Evolutionary conservation across 2,797 vertebrate genomes (phyloP), one percentile per base, ranked within the genome.

Genomic region (Eospalax fontanierii): DNA sequence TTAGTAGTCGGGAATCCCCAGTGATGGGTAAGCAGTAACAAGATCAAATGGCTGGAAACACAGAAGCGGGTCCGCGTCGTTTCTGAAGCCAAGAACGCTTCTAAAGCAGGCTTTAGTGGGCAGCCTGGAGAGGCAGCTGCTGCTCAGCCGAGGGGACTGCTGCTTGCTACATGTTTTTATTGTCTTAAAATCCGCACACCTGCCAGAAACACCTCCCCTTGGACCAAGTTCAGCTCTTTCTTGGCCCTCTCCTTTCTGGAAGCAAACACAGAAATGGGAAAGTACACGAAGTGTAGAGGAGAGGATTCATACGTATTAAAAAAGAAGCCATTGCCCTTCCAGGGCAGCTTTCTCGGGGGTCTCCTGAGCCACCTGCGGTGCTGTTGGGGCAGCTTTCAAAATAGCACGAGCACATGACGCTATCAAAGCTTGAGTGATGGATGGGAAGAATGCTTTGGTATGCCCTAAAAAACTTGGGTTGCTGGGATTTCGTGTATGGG

Each of bases 191-290:
- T 81, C 91, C 66, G 63, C 90, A n/a, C 87, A 98, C 93, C 94
- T 97, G 97, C 97, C 97, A 98, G 98, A 97, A 98, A 98, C 96
- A 97, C 96, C 96, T 97, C 98, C 97, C 96, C 82, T 85, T 98
- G 97, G 96, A 97, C 96, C 95, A 94, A 93, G 88, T 97, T 97
- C 68, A 91, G 94, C 92, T 97, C 30, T 96, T 97, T 97, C 96
- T 97, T 98, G 97, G 95, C 95, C 96, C 75, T 96, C 59, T 97
- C 96, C 43, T n/a, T 97, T 75, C 94, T 96, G 94, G 92, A 97
- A 97, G 57, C 76, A 85, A 61, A 40, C 70, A 89, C 82, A 95
- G 96, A 78, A 96, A 92, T 93, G 78, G 89, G 91, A 96, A 97
- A 57, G 88, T 50, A 90, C 96, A 95, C 61, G 12, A 92, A 96